Evolutionary conservation across 2,888 invertebrate species (phyloP).

Genomic region (Torymus texanus): DNA sequence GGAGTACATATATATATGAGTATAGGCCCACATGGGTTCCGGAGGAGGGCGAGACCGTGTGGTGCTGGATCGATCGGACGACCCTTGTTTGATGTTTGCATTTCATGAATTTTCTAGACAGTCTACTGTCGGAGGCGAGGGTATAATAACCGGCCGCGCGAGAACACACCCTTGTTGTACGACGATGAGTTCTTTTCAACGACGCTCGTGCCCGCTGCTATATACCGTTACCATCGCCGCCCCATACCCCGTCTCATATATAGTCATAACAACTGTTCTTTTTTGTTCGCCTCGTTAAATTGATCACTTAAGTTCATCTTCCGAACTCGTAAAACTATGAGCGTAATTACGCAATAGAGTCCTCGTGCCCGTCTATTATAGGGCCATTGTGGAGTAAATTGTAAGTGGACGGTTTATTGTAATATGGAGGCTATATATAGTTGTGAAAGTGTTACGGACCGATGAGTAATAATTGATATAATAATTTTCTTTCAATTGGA

Average conservation of each 20-base stretch:
- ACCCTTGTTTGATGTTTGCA: constrained; percentile 54
- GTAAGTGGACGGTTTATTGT: too few relatives aligned
- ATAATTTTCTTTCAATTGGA: too few relatives aligned
- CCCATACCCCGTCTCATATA: too few relatives aligned
- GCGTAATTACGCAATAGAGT: constrained; percentile 2
- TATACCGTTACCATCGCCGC: too few relatives aligned
- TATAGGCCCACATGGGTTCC: neutral
- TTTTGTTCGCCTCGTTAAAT: constrained; percentile 22
- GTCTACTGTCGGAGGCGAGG: constrained; percentile 11
- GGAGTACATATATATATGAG: too few relatives aligned
- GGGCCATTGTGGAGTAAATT: too few relatives aligned
- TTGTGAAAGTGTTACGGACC: too few relatives aligned
- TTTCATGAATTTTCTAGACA: constrained; percentile 54
- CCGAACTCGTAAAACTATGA: neutral
- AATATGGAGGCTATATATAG: too few relatives aligned
- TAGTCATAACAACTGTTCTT: constrained; percentile 40
- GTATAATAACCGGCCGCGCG: constrained; percentile 32
- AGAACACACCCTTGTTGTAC: constrained; percentile 50
- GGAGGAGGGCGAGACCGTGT: too few relatives aligned
- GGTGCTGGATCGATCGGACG: constrained; percentile 41
- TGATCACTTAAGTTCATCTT: constrained; percentile 30
- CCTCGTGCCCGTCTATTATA: neutral
- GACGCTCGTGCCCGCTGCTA: neutral
- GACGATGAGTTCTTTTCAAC: constrained; percentile 41
- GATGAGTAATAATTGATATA: too few relatives aligned